These are phyloP conservation scores for Psilopsiagon aurifrons DNA, from an alignment of 2,113 vertebrate species.

Conservation along the genomic window DNA sequence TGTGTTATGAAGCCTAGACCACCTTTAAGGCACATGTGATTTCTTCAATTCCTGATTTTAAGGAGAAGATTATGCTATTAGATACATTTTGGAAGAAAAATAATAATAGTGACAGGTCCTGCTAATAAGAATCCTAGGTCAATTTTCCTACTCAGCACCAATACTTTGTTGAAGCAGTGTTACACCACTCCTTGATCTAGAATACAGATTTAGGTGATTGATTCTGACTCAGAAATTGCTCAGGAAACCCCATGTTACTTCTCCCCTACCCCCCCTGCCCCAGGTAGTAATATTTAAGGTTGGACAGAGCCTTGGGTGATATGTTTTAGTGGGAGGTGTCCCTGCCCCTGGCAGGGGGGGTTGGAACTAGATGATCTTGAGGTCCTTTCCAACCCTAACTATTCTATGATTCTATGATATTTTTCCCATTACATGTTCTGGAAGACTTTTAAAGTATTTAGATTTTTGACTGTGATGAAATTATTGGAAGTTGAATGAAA, in stretches of 20 bases:
- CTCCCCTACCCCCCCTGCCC: rapidly evolving
- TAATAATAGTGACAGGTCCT: neutral
- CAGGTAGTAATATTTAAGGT: too few species aligned
- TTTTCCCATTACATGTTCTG: neutral
- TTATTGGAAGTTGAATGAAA: neutral
- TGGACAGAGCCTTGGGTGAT: too few species aligned
- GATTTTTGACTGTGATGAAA: neutral
- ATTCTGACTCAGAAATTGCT: neutral
- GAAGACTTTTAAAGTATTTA: neutral
- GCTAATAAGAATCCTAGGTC: neutral
- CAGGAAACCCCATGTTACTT: neutral
- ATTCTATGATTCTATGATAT: too few species aligned
- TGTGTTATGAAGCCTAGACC: neutral
- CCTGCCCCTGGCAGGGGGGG: too few species aligned
- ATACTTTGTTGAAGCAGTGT: neutral
- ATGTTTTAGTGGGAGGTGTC: too few species aligned
- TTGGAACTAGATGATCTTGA: too few species aligned
- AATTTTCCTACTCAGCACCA: neutral
- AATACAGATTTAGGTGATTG: neutral
- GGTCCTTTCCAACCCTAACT: too few species aligned
- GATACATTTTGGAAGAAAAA: neutral
- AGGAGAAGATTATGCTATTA: neutral
- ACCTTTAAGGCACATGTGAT: neutral
- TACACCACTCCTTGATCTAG: neutral
- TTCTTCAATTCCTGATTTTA: neutral